Evolutionary conservation across 2,113 vertebrate species (phyloP), one percentile per base, ranked within the genome.

Genomic region (Scatophagus argus): DNA sequence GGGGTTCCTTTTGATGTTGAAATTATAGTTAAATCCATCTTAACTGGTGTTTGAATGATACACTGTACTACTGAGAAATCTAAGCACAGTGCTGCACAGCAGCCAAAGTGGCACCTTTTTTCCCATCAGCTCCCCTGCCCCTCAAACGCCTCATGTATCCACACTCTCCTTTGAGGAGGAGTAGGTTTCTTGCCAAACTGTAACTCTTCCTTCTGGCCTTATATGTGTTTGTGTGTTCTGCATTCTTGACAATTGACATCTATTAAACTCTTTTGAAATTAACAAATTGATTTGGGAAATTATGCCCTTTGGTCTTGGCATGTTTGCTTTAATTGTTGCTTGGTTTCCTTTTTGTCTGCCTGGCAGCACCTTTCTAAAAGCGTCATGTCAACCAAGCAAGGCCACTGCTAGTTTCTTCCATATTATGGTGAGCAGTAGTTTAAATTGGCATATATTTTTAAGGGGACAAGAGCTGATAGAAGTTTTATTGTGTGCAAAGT

Each of bases 41-140:
- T 43, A 32, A 73, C 46, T 71, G 81, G 66, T 79, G 55, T 76
- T 77, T 84, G 78, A 81, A 68, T 66, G 74, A 86, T 85, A 75
- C 77, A 77, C 78, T 88, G 74, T 89, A 92, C 91, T 91, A 92
- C 89, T 91, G 86, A 90, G 88, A 88, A 89, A 74, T 67, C 72
- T 63, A 74, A 85, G 84, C 84, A 87, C 80, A 83, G 86, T 51
- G 77, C 79, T 84, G 88, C 85, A 54, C 75, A 72, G 82, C 76
- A 44, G 61, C 81, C 74, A 66, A 67, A 70, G 77, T 70, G 71
- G 84, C 82, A 74, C 74, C 64, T 72, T 74, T 81, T 79, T 85
- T 72, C n/a, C n/a, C 32, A 61, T 85, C 74, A 69, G 68, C 85
- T 82, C 60, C 63, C 68, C 56, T 36, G 67, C 49, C 63, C 66